Conservation (phyloP, 2,113 vertebrate species). For the Strix aluco region DNA sequence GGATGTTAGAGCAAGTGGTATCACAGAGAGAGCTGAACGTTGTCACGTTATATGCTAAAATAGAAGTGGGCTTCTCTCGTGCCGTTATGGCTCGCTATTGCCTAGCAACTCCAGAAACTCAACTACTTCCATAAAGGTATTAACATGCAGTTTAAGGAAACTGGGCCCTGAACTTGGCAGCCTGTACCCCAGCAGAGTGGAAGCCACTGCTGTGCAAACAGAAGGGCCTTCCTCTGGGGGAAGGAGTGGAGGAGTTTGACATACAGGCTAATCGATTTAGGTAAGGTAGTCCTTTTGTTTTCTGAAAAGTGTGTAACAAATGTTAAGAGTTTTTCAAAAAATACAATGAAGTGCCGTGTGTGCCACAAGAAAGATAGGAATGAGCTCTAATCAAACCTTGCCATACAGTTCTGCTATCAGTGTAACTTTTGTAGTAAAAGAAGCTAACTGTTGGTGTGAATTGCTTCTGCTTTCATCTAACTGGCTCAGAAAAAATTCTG, state of each 20-base stretch:
- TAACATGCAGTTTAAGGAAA: neutral
- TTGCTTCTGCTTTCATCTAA: neutral
- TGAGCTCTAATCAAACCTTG: neutral
- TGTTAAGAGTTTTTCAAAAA: no score
- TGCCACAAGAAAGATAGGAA: neutral
- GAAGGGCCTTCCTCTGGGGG: no score
- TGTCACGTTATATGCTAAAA: neutral
- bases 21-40: neutral
- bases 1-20: neutral
- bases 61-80: neutral
- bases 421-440: neutral
- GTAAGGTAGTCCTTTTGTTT: neutral
- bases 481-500: neutral
- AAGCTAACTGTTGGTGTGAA: fast-evolving
- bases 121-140: neutral
- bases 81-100: fast-evolving
- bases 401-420: neutral
- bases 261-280: neutral
- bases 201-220: neutral
- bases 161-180: neutral
- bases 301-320: fast-evolving
- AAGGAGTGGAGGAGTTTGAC: neutral
- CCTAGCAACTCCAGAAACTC: neutral
- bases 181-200: neutral
- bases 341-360: fast-evolving